Percentiles rank a stretch among this genome's conserved stretches.
These are phyloP conservation scores for Acromyrmex charruanus DNA, from an alignment of 1,140 invertebrate genomes.

Conservation along the genomic window DNA sequence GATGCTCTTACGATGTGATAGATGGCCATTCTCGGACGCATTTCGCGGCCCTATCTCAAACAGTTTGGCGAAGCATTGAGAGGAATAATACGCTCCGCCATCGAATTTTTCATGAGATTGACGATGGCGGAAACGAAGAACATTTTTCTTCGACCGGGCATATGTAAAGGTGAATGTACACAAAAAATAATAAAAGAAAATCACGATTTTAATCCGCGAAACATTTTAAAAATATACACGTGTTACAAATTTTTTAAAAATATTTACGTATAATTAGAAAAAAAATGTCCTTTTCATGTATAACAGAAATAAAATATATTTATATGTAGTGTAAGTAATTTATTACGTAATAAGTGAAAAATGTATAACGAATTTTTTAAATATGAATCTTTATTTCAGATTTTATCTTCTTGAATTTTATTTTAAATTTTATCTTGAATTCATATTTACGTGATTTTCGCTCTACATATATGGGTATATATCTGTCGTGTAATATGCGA, in stretches of 20 bases:
- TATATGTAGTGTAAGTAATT: not conserved
- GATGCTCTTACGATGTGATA: conserved; percentile 43
- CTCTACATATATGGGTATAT: not conserved
- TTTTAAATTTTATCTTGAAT: conserved; percentile 13
- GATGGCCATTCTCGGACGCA: conserved; percentile 59
- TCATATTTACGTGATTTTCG: not conserved
- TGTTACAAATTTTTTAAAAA: not conserved
- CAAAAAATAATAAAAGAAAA: not conserved
- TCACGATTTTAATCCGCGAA: not conserved
- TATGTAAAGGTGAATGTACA: not conserved
- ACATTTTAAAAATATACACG: not conserved
- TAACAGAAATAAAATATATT: not conserved
- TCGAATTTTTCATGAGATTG: conserved; percentile 49
- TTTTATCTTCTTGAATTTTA: not conserved
- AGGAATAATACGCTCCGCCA: conserved; percentile 40
- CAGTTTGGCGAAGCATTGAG: conserved; percentile 30
- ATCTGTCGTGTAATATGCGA: not conserved
- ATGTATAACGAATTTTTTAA: not conserved
- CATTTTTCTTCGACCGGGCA: not conserved
- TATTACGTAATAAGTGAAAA: not conserved
- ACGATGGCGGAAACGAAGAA: conserved; percentile 27
- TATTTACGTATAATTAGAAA: not conserved
- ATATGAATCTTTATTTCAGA: not conserved
- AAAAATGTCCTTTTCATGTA: not conserved
- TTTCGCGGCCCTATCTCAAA: conserved; percentile 33